Evolutionary conservation across 2,113 vertebrate species (phyloP), one percentile per base, ranked within the genome.

Genomic region (Antechinus stuartii): DNA sequence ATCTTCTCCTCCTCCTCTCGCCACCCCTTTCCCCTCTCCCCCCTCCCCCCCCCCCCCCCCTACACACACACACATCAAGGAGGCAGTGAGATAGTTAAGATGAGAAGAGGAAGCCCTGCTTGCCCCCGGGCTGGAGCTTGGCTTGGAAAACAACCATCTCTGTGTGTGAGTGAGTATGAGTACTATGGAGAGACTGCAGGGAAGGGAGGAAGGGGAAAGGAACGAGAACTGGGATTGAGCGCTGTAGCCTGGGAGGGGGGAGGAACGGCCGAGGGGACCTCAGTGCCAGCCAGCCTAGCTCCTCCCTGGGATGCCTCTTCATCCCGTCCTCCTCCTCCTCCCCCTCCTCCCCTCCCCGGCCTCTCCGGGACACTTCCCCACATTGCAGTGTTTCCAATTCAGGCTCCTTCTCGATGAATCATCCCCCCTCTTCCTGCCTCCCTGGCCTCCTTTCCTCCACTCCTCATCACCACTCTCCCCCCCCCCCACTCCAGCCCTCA

Each of bases 361-460:
- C 50, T 52, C 50, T 52, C 50, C 50, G 68, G 68, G 68, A 84
- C n/a, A 42, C 68, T 84, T 84, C 68, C 68, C 68, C 68, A 84
- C 68, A 84, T 84, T 84, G 68, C 68, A 42, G 68, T 84, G 68
- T 84, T 84, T 84, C 68, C 68, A 84, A 84, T 84, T 84, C 68
- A 84, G 68, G 68, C 68, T 84, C 68, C 68, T 84, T 84, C 68
- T 42, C 68, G 68, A 84, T 84, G 68, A 84, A 84, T 84, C 68
- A 84, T 84, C 68, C n/a, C 68, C 68, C 68, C 68, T 84, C 68
- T 84, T 84, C 68, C 68, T 84, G n/a, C 68, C 68, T 84, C 68
- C 68, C 68, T 42, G 68, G 68, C 68, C 68, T 84, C 68, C n/a
- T 84, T 84, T 84, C n/a, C n/a, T 84, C 68, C 68, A 84, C 68